Evolutionary conservation across 2,113 vertebrate genomes (phyloP).

Genomic region (Jacana jacana): DNA sequence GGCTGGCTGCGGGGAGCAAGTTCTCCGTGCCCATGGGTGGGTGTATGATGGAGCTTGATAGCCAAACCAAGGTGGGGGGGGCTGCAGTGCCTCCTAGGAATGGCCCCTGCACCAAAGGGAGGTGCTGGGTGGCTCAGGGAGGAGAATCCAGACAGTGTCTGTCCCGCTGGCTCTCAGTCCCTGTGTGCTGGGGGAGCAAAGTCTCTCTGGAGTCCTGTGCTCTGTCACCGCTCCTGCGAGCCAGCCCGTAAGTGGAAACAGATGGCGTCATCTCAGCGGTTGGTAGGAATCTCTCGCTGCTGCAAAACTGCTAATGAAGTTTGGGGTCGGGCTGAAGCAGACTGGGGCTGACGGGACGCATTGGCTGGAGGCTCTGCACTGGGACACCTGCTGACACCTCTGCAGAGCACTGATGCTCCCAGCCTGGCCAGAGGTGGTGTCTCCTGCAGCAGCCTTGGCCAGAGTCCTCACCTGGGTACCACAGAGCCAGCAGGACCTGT

Average conservation of each 20-base stretch:
- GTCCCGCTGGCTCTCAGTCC: not conserved
- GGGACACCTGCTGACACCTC: not conserved
- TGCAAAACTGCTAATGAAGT: slow-evolving; percentile 20
- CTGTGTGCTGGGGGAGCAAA: not conserved
- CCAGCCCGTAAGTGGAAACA: slow-evolving; percentile 16
- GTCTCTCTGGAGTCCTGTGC: not conserved
- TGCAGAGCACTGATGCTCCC: not conserved
- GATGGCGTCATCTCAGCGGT: not conserved
- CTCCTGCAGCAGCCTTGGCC: not conserved
- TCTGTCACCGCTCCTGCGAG: not conserved
- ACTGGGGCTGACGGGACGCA: not conserved
- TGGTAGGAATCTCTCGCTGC: not conserved
- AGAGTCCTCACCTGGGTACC: not conserved
- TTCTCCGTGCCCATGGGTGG: not conserved
- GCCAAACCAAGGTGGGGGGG: not conserved
- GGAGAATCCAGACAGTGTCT: not conserved
- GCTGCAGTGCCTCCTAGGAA: not conserved
- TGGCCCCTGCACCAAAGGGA: not conserved
- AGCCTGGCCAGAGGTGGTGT: accelerated
- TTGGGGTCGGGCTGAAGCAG: not conserved
- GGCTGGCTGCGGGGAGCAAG: not conserved
- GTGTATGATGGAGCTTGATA: not conserved
- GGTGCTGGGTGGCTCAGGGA: not conserved
- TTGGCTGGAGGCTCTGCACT: not conserved
- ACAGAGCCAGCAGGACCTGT: not conserved